Percentiles rank a stretch among this genome's conserved stretches.
These are phyloP conservation scores for Sebastes umbrosus DNA, from an alignment of 2,797 vertebrate genomes.

Conservation along the genomic window DNA sequence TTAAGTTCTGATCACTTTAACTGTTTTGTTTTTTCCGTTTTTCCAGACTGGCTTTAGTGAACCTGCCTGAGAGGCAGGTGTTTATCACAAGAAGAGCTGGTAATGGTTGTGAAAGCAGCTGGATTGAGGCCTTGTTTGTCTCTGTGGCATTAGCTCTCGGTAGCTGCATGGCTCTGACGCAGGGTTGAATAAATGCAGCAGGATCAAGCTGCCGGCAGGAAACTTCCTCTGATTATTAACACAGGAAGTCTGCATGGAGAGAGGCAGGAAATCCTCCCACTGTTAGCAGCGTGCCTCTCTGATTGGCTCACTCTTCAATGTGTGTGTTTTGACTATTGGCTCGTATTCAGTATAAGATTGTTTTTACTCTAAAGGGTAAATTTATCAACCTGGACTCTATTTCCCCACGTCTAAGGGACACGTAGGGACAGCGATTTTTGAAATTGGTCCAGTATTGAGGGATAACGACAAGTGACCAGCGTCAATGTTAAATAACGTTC, in stretches of 20 bases:
- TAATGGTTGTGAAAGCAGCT: not conserved
- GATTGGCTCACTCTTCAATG: slow-evolving; percentile 27
- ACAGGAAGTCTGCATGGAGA: slow-evolving; percentile 84
- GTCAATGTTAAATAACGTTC: too few relatives aligned
- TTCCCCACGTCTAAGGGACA: too few relatives aligned
- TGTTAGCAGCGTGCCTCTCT: slow-evolving; percentile 71
- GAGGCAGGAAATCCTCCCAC: slow-evolving; percentile 88
- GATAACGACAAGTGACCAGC: too few relatives aligned
- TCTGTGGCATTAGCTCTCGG: not conserved
- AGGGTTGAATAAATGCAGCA: slow-evolving; percentile 12
- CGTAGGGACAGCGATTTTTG: too few relatives aligned
- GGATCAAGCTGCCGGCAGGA: slow-evolving; percentile 75
- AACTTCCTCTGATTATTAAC: slow-evolving; percentile 91
- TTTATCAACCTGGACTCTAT: too few relatives aligned
- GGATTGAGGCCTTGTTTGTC: not conserved
- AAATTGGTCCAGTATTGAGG: too few relatives aligned
- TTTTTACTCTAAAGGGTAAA: not conserved
- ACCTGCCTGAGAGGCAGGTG: slow-evolving; percentile 1
- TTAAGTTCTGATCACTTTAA: not conserved
- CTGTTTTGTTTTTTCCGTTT: not conserved
- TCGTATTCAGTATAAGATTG: not conserved
- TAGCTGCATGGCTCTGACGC: slow-evolving; percentile 4
- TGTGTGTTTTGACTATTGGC: slow-evolving; percentile 1
- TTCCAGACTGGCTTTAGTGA: not conserved
- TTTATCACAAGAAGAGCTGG: slow-evolving; percentile 3